Percentiles rank a stretch among this genome's conserved stretches.
Conservation (phyloP, 2,888 invertebrate genomes). For the Megalurothrips usitatus region DNA sequence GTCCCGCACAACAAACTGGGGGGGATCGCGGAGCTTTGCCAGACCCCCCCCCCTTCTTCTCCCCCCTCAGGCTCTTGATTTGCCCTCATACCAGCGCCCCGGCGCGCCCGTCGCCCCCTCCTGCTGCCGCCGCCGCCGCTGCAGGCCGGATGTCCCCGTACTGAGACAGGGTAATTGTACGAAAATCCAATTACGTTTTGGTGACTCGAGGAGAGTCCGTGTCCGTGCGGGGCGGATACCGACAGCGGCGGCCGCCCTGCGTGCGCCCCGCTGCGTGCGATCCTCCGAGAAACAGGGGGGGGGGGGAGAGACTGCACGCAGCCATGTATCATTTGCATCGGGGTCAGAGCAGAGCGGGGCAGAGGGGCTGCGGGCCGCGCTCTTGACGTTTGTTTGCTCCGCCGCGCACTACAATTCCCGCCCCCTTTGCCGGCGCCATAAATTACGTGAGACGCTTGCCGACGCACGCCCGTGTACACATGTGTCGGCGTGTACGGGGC, state of each 20-base stretch:
- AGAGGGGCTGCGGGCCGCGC: background rate
- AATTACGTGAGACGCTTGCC: too few species aligned
- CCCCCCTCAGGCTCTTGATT: background rate
- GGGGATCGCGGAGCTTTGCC: slow-evolving; percentile 4
- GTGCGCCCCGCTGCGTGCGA: too few species aligned
- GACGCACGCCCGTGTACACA: too few species aligned
- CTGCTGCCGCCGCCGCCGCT: background rate
- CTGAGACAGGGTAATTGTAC: slow-evolving; percentile 8
- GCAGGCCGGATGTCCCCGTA: background rate
- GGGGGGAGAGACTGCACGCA: too few species aligned
- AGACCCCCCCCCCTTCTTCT: background rate
- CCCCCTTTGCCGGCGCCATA: too few species aligned
- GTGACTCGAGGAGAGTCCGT: background rate
- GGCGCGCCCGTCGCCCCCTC: too few species aligned
- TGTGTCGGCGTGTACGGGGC: too few species aligned
- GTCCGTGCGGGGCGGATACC: background rate
- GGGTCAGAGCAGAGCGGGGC: background rate
- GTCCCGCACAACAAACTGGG: slow-evolving; percentile 4
- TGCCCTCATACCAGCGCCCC: background rate
- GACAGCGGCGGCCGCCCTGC: background rate
- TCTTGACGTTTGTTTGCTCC: too few species aligned
- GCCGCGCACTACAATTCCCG: too few species aligned
- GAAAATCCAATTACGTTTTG: background rate
- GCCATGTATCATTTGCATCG: slow-evolving; percentile 5
- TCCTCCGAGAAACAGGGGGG: too few species aligned